Conservation (phyloP, 2,888 invertebrate species). For the Eupithecia inturbata region DNA sequence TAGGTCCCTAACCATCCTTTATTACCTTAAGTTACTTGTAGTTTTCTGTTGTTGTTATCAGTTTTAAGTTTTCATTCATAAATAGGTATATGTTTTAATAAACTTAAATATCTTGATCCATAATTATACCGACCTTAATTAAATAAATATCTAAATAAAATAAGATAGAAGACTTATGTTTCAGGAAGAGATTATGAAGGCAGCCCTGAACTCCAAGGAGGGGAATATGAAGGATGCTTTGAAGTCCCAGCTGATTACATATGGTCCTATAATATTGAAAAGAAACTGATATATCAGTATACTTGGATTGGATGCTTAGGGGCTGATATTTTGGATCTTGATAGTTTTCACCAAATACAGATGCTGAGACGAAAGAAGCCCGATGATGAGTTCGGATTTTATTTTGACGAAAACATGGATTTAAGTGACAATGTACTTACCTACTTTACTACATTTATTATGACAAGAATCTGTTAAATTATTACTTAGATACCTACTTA, state of each 20-base stretch:
- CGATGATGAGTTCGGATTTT: constrained; percentile 66
- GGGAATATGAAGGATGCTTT: constrained; percentile 70
- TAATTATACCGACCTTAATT: neutral
- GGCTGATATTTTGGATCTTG: constrained; percentile 52
- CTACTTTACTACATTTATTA: neutral
- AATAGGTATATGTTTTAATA: no score
- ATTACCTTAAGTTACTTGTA: no score
- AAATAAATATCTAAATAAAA: neutral
- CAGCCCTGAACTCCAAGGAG: constrained; percentile 85
- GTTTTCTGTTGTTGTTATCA: no score
- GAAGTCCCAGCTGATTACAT: constrained; percentile 87
- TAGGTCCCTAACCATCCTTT: no score
- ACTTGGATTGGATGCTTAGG: constrained; percentile 60
- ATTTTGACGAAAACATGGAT: constrained; percentile 47
- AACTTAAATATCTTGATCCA: neutral
- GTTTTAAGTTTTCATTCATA: no score
- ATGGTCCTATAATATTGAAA: constrained; percentile 77
- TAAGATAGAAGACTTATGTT: constrained; percentile 37
- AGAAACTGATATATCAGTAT: constrained; percentile 50
- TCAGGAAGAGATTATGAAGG: constrained; percentile 68
- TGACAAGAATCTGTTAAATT: neutral
- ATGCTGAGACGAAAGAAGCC: constrained; percentile 63
- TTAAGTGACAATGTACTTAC: constrained; percentile 55
- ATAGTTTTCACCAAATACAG: constrained; percentile 63
- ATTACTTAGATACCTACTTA: neutral